These are phyloP conservation scores for Heliconius eleuchia DNA, from an alignment of 1,140 invertebrate genomes.

Conservation along the genomic window DNA sequence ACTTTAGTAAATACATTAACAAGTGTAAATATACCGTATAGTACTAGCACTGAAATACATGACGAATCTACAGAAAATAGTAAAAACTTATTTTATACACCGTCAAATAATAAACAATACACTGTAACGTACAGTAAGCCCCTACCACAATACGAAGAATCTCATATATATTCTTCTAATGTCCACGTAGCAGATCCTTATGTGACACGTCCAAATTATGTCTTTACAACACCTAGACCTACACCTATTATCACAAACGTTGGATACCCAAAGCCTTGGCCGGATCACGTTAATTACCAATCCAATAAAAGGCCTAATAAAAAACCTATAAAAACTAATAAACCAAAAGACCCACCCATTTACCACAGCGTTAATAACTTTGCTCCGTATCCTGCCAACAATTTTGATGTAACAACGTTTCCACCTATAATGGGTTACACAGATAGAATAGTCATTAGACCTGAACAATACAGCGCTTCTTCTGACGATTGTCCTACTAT, in stretches of 20 bases:
- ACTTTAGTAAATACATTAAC: slow-evolving; percentile 26
- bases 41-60: slow-evolving; percentile 13
- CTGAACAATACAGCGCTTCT: slow-evolving; percentile 68
- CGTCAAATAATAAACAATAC: slow-evolving; percentile 38
- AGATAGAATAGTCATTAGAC: slow-evolving; percentile 72
- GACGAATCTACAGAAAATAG: slow-evolving; percentile 25
- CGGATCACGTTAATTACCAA: slow-evolving; percentile 47
- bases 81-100: slow-evolving; percentile 28
- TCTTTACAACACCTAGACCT: slow-evolving; percentile 62
- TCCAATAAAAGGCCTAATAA: slow-evolving; percentile 47
- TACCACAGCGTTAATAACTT: slow-evolving; percentile 56
- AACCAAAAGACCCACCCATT: slow-evolving; percentile 56
- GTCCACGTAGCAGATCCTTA: slow-evolving; percentile 55
- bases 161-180: slow-evolving; percentile 56
- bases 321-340: slow-evolving; percentile 54
- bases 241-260: slow-evolving; percentile 75
- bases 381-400: slow-evolving; percentile 46
- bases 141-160: slow-evolving; percentile 53
- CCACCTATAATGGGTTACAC: slow-evolving; percentile 63
- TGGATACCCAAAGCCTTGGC: slow-evolving; percentile 67
- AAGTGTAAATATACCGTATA: slow-evolving; percentile 6
- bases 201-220: slow-evolving; percentile 53
- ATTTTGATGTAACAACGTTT: slow-evolving; percentile 69
- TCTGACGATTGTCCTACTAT: slow-evolving; percentile 73
- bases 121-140: slow-evolving; percentile 46